phyloP scores from a whole-genome alignment of 1,140 invertebrate genomes.

The Neelides sp. region DNA sequence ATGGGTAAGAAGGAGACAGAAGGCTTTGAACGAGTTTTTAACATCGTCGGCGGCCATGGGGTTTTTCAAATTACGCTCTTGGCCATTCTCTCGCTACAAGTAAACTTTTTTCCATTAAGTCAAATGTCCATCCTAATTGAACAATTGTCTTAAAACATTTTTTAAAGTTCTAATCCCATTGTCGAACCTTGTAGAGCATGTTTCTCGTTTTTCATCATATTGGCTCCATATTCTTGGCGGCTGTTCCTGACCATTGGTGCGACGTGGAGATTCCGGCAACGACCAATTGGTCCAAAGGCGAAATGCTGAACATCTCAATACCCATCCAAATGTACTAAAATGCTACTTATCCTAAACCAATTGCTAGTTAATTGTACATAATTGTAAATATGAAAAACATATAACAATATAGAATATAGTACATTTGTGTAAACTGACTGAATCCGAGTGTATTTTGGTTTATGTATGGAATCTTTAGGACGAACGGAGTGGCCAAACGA shows the following conservation, averaged over 20 bases:
- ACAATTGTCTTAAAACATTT: neutral
- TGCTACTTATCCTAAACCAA: neutral
- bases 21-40: constrained; percentile 14
- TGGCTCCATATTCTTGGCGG: constrained; percentile 31
- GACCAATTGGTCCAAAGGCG: constrained; percentile 25
- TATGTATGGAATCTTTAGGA: neutral
- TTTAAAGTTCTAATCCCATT: neutral
- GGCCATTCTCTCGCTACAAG: constrained; percentile 7
- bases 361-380: neutral
- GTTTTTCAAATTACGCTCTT: constrained; percentile 8
- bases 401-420: neutral
- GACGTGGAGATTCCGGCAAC: constrained; percentile 20
- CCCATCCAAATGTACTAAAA: constrained; percentile 5
- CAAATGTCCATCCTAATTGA: neutral
- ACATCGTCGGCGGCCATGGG: constrained; percentile 9
- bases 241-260: constrained; percentile 34
- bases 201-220: constrained; percentile 23
- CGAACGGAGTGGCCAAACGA: neutral
- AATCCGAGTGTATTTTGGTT: neutral
- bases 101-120: neutral
- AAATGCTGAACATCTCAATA: constrained; percentile 28
- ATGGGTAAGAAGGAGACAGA: neutral
- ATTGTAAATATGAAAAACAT: neutral
- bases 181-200: constrained; percentile 10
- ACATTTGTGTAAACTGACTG: no score